These are phyloP conservation scores for Empidonax alnorum DNA, from an alignment of 2,113 vertebrate species.

Conservation along the genomic window DNA sequence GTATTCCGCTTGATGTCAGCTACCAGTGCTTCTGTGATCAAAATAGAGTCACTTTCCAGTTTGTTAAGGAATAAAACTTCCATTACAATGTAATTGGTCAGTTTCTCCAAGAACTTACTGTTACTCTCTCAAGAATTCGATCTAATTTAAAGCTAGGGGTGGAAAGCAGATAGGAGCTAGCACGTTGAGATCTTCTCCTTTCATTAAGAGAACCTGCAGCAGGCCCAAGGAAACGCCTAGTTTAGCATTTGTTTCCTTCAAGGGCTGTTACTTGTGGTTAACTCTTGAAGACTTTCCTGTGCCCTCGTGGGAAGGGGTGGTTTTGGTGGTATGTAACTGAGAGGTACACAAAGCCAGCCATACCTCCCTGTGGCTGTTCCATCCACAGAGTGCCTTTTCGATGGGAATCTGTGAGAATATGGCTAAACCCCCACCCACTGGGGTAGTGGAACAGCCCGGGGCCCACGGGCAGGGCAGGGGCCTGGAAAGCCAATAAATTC, in stretches of 20 bases:
- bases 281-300: neutral
- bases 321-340: neutral
- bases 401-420: neutral
- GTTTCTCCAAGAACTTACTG: neutral
- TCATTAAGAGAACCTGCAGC: neutral
- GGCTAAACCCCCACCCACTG: rapidly evolving
- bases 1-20: neutral
- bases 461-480: neutral
- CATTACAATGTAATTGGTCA: neutral
- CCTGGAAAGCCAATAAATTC: neutral
- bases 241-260: neutral
- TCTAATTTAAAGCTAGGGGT: neutral
- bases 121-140: neutral
- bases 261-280: neutral
- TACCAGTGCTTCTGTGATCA: neutral
- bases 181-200: neutral
- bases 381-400: rapidly evolving
- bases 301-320: neutral
- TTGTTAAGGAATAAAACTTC: neutral
- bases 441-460: rapidly evolving
- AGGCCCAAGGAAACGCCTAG: neutral
- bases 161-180: neutral
- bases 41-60: neutral
- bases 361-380: rapidly evolving
- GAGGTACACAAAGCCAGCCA: neutral